These are phyloP conservation scores for Microtus richardsoni DNA, from an alignment of 2,113 vertebrate genomes.

Conservation along the genomic window DNA sequence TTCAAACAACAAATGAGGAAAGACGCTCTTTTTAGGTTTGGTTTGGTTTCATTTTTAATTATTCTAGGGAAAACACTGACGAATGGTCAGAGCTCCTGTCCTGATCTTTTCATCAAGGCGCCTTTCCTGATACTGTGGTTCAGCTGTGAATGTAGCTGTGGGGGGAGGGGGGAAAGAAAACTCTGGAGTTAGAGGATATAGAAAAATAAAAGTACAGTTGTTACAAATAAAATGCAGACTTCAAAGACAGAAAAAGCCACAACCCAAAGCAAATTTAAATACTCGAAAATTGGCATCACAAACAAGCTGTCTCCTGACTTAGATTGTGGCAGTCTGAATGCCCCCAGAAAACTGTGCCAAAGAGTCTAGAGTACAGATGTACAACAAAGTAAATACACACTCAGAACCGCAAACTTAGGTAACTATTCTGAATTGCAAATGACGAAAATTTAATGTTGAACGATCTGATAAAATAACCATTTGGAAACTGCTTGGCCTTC, in stretches of 20 bases:
- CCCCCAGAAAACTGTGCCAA: conserved; percentile 93
- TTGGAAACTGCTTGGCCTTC: conserved; percentile 88
- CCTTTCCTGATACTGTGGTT: conserved; percentile 88
- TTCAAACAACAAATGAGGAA: conserved; percentile 72
- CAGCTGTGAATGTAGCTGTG: conserved; percentile 90
- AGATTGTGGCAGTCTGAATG: conserved; percentile 85
- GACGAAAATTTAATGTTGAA: conserved; percentile 86
- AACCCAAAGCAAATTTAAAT: conserved; percentile 64
- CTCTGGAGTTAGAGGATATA: conserved; percentile 81
- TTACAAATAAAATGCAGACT: conserved; percentile 77
- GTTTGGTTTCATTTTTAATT: conserved; percentile 70
- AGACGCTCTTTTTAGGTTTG: conserved; percentile 84
- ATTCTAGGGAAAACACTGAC: conserved; percentile 86
- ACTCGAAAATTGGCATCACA: conserved; percentile 83
- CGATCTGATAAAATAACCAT: conserved; percentile 86
- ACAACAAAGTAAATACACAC: conserved; percentile 75
- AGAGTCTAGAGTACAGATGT: conserved; percentile 86
- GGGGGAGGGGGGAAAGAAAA: conserved; percentile 60
- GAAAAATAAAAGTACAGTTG: conserved; percentile 75
- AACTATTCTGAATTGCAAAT: conserved; percentile 86
- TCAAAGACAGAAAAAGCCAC: conserved; percentile 74
- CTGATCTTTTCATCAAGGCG: conserved; percentile 85
- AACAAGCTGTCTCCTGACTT: conserved; percentile 83
- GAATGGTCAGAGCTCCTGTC: conserved; percentile 86
- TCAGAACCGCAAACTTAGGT: conserved; percentile 83